These are phyloP conservation scores for Pristionchus mayeri DNA, from an alignment of 2,888 invertebrate species.

Conservation along the genomic window DNA sequence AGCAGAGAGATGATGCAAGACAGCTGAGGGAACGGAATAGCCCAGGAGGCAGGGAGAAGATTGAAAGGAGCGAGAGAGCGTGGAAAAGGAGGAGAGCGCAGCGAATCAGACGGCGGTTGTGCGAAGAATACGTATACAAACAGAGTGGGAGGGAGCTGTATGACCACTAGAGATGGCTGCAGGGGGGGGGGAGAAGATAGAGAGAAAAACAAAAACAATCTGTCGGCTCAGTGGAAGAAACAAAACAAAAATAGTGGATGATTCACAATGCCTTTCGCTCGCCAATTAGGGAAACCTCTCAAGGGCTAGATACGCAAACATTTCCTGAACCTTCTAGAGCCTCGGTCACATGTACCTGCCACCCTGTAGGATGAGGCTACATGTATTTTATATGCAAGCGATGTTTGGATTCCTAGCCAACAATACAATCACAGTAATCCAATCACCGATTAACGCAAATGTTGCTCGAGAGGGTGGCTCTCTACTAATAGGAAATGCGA, in stretches of 20 bases:
- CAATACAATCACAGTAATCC: too few species aligned
- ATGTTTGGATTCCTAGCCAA: too few species aligned
- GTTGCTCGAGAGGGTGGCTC: too few species aligned
- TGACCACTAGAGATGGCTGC: neutral
- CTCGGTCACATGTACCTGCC: too few species aligned
- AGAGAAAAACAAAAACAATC: neutral
- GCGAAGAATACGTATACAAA: neutral
- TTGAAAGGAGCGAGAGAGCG: neutral
- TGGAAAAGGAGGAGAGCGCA: neutral
- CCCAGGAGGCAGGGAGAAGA: neutral
- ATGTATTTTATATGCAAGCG: too few species aligned
- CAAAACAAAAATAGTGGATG: neutral
- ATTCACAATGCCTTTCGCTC: neutral
- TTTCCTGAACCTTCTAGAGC: too few species aligned
- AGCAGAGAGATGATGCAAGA: slow-evolving; percentile 30
- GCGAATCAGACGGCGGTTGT: neutral
- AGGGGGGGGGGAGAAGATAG: neutral
- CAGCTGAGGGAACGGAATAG: neutral
- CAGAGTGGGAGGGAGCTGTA: too few species aligned
- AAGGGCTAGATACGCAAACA: neutral
- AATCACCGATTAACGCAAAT: too few species aligned
- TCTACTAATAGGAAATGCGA: too few species aligned
- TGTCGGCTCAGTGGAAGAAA: neutral
- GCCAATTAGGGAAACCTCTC: neutral
- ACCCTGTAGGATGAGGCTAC: too few species aligned